Conservation (phyloP, 2,113 vertebrate species). For the Raja brachyura region DNA sequence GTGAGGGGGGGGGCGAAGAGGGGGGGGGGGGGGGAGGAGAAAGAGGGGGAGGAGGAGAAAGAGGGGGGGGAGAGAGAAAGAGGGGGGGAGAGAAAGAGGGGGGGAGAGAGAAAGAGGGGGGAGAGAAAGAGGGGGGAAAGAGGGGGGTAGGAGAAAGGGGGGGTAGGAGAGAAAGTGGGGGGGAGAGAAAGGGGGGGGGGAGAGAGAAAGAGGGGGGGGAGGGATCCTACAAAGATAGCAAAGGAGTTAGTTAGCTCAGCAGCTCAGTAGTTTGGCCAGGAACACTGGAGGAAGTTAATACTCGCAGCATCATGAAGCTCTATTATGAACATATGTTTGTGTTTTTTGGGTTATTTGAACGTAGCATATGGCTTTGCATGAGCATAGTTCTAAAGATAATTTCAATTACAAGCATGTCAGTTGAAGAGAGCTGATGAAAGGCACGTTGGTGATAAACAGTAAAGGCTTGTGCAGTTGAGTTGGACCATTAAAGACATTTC, state of each 20-base stretch:
- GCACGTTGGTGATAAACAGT: neutral
- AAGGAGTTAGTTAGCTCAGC: neutral
- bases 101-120: no score
- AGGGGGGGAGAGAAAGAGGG: no score
- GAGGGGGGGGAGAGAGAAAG: no score
- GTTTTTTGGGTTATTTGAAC: slow-evolving; percentile 13
- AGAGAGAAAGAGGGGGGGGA: neutral
- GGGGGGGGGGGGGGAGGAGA: no score
- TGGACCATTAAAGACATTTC: neutral
- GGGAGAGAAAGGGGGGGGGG: neutral
- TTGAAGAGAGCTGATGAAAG: neutral
- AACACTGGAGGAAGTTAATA: neutral
- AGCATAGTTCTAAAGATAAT: slow-evolving; percentile 25
- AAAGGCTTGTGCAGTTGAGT: neutral
- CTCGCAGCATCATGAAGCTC: neutral
- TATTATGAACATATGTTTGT: slow-evolving; percentile 29
- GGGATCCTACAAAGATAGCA: no score
- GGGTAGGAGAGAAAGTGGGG: no score
- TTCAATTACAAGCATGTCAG: slow-evolving; percentile 21
- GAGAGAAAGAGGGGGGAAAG: no score
- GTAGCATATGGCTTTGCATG: slow-evolving; percentile 11
- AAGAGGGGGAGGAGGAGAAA: no score
- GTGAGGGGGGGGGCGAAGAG: no score
- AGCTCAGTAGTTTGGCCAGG: neutral
- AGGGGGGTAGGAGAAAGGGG: no score